A percentile compares a stretch with the other conserved stretches of the same genome.
These are phyloP conservation scores for Salvelinus sp. DNA, from an alignment of 2,113 vertebrate genomes.

Conservation along the genomic window DNA sequence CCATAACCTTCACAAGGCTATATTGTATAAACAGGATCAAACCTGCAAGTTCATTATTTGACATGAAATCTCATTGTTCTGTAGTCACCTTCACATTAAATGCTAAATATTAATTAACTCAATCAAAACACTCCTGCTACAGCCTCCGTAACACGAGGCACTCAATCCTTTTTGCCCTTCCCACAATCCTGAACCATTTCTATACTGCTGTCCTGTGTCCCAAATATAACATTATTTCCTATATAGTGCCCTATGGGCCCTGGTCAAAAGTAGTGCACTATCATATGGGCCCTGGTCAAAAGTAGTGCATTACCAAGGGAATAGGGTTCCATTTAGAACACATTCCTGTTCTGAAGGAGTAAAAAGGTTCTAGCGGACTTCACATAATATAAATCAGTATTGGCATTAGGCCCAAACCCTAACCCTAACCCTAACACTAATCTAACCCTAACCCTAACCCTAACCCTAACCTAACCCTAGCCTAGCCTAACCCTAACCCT, in stretches of 20 bases:
- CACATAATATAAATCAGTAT: conserved; percentile 47
- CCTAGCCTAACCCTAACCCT: too few relatives aligned
- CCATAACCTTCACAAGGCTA: neutral
- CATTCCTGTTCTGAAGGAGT: too few relatives aligned
- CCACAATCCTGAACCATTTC: conserved; percentile 10
- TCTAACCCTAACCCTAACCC: too few relatives aligned
- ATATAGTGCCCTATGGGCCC: too few relatives aligned
- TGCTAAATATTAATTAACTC: neutral
- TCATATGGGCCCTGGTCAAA: too few relatives aligned
- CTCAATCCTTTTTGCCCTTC: conserved; percentile 13
- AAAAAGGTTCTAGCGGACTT: conserved; percentile 27
- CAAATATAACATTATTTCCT: too few relatives aligned
- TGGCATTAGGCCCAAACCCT: conserved; percentile 24
- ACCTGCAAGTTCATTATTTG: neutral
- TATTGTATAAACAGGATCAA: neutral
- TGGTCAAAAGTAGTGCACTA: too few relatives aligned
- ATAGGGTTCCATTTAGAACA: too few relatives aligned
- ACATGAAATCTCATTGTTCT: neutral
- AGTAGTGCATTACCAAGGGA: too few relatives aligned
- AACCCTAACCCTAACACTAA: too few relatives aligned
- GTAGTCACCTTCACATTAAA: neutral
- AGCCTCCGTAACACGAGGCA: neutral
- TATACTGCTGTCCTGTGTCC: neutral
- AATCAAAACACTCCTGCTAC: neutral
- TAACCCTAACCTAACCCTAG: too few relatives aligned